A percentile compares a stretch with the other conserved stretches of the same genome.
Conservation (phyloP, 2,797 vertebrate genomes). For the Vireo griseus region DNA sequence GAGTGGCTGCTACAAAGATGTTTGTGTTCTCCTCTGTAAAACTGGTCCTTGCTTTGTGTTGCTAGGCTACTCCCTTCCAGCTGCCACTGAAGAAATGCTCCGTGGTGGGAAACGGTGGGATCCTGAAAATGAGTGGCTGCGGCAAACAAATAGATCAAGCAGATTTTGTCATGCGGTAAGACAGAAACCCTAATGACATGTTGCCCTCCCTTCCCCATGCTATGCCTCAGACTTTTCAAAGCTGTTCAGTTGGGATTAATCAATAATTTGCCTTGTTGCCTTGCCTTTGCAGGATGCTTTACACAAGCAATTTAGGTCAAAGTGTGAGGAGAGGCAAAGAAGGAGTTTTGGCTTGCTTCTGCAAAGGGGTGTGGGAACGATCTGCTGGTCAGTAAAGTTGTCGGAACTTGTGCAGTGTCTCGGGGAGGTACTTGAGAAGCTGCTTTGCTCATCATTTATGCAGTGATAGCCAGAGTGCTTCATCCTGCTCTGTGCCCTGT, state of each 20-base stretch:
- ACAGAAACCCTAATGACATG: not conserved
- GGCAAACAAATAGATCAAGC: conserved; percentile 89
- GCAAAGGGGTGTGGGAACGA: accelerated
- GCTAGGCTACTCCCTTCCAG: conserved; percentile 89
- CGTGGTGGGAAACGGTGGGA: conserved; percentile 94
- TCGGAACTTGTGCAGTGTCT: not conserved
- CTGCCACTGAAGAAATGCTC: conserved; percentile 91
- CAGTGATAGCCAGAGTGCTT: not conserved
- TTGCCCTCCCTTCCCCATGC: not conserved
- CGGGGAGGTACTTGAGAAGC: not conserved
- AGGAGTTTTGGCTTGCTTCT: not conserved
- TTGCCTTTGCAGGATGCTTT: not conserved
- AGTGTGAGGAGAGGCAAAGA: not conserved
- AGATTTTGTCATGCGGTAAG: conserved; percentile 94
- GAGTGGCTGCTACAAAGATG: conserved; percentile 41
- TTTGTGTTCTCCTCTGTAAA: conserved; percentile 65
- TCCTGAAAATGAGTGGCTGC: conserved; percentile 89
- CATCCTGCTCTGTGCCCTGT: not conserved
- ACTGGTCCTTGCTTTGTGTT: conserved; percentile 75
- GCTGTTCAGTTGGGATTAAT: not conserved
- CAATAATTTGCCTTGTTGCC: not conserved
- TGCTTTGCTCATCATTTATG: not conserved
- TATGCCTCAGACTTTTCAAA: not conserved
- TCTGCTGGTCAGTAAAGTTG: not conserved
- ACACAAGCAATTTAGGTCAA: not conserved